Evolutionary conservation across 2,888 invertebrate species (phyloP), one percentile per base, ranked within the genome.

Genomic region (Ectobius pallidus): DNA sequence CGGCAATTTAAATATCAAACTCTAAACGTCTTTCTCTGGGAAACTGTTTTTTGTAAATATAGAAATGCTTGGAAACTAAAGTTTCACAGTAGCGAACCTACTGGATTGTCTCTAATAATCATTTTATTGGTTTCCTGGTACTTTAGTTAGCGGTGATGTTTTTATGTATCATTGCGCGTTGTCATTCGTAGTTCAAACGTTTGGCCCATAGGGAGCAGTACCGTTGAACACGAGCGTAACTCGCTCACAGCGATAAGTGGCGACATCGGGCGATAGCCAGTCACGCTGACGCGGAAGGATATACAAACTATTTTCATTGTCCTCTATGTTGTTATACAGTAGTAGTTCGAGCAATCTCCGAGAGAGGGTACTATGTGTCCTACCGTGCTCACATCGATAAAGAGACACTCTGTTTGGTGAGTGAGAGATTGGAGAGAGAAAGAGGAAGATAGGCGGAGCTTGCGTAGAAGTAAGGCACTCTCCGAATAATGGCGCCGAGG

Each of bases 401-500:
- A 42, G 62, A n/a, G n/a, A n/a, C n/a, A n/a, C n/a, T n/a, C n/a
- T n/a, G n/a, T n/a, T n/a, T n/a, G n/a, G n/a, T n/a, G n/a, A n/a
- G n/a, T n/a, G n/a, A n/a, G n/a, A n/a, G n/a, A n/a, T n/a, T n/a
- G 20, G 44, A 70, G 44, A 62, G 32, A 39, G 55, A 61, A 20
- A 32, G 52, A 6, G 30, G 11, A 22, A 27, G 55, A 69, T 6
- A 30, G 58, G 44, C 61, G 61, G 70, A 62, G 70, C 70, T 62
- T 70, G 70, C 62, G 39, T 22, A 61, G 61, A 18, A 42, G 69
- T 49, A 39, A 61, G 27, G 62, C 44, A 61, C 69, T 69, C 69
- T 71, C 74, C 74, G 71, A 72, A 75, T 75, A 74, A 77, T 76
- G 76, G 77, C 76, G 76, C 68, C 74, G 58, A 44, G 32, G 69